Evolutionary conservation across 2,888 invertebrate genomes (phyloP).

Genomic region (Nomada ferruginata): DNA sequence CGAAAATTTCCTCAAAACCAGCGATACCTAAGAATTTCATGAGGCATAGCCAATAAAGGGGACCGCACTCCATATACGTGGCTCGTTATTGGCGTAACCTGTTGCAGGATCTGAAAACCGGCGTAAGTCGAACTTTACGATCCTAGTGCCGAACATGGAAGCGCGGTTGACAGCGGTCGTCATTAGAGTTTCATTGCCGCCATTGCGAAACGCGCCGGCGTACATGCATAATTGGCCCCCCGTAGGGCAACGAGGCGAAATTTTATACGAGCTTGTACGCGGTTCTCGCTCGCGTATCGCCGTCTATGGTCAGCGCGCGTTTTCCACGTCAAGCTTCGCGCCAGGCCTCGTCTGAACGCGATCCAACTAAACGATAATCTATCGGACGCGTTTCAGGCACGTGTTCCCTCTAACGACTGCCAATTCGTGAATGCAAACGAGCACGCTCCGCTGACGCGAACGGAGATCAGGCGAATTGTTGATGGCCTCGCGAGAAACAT

Average conservation of each 20-base stretch:
- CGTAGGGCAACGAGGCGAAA: slow-evolving; percentile 66
- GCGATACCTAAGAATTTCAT: slow-evolving; percentile 16
- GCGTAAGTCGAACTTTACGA: slow-evolving; percentile 58
- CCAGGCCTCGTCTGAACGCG: slow-evolving; percentile 17
- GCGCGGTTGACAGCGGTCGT: slow-evolving; percentile 75
- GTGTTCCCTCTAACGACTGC: slow-evolving; percentile 34
- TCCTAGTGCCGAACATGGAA: slow-evolving; percentile 49
- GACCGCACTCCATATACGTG: slow-evolving; percentile 37
- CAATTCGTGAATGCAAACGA: slow-evolving; percentile 9
- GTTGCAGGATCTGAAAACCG: slow-evolving; percentile 31
- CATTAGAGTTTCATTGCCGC: slow-evolving; percentile 81
- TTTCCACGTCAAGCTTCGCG: slow-evolving; percentile 31
- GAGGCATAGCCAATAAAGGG: not conserved
- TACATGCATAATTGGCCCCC: slow-evolving; percentile 80
- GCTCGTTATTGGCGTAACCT: slow-evolving; percentile 44
- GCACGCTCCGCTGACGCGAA: not conserved
- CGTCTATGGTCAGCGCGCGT: slow-evolving; percentile 53
- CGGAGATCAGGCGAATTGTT: not conserved
- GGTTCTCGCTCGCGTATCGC: slow-evolving; percentile 23
- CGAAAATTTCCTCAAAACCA: slow-evolving; percentile 4
- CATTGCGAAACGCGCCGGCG: slow-evolving; percentile 71
- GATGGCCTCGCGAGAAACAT: not conserved
- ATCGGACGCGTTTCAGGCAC: slow-evolving; percentile 35
- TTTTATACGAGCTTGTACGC: slow-evolving; percentile 55
- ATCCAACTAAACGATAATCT: slow-evolving; percentile 35